Conservation (phyloP, 2,113 vertebrate genomes). For the Climacteris rufus region DNA sequence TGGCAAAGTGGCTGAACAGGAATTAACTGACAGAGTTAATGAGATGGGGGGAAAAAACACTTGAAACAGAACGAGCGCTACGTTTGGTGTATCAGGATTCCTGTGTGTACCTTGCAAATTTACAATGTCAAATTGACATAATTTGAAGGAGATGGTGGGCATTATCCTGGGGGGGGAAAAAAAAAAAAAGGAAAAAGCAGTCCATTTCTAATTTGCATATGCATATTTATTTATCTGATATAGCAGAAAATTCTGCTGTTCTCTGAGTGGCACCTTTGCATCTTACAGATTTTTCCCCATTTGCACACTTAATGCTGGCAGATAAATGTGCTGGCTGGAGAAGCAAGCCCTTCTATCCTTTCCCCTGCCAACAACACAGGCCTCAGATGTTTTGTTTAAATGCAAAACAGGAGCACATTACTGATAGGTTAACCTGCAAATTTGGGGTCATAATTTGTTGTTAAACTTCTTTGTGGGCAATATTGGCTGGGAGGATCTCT, state of each 20-base stretch:
- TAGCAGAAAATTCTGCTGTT: constrained; percentile 32
- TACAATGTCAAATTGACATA: constrained; percentile 41
- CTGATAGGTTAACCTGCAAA: neutral
- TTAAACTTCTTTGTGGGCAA: neutral
- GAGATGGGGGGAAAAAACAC: neutral
- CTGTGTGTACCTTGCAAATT: constrained; percentile 31
- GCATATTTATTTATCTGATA: constrained; percentile 55
- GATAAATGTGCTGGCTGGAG: constrained; percentile 3
- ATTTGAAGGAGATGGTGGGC: neutral
- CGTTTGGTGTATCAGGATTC: constrained; percentile 2
- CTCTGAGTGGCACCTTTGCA: constrained; percentile 13
- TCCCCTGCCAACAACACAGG: neutral
- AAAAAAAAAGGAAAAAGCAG: neutral
- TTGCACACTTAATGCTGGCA: constrained; percentile 54
- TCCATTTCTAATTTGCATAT: constrained; percentile 41
- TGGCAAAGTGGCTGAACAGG: constrained; percentile 1
- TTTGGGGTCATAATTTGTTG: neutral
- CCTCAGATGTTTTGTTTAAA: neutral
- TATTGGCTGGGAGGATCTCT: neutral
- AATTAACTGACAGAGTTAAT: constrained; percentile 51
- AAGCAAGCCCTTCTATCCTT: neutral
- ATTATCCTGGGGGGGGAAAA: neutral
- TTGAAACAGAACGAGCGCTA: neutral
- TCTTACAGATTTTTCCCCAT: constrained; percentile 46
- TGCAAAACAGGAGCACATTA: neutral